Base-by-base conservation (phyloP, 2,797 vertebrate genomes). In the Amblyraja radiata region DNA sequence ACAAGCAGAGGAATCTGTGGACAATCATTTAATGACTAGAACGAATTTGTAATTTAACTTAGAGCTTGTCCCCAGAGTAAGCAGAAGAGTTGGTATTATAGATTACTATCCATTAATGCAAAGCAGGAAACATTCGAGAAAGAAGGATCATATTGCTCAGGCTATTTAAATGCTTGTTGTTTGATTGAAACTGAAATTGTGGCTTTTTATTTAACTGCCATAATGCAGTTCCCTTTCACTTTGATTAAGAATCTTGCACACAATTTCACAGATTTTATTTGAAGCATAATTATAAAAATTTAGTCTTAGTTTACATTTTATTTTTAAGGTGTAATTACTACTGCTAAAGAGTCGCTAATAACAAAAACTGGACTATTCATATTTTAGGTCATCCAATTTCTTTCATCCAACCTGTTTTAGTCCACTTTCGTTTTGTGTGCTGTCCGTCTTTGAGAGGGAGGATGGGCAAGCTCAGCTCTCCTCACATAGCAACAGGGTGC, bases 1-100 rank as follows among this genome's bases (percentile, higher is more conserved):
- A 74, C 90, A 76, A 74, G 39, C 90, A 73, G 71, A 76, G 36
- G 71, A 74, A 92, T 92, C 71, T 92, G 65, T 58, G 21, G 90
- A 54, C 90, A 74, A 73, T 92, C 71, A 74, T 74, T 68, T 54
- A 76, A 54, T 71, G 25, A 92, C 90, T 39, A 54, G 23, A 58
- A 25, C 23, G 21, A 25, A 46, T 92, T 92, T 46, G 10, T 76
- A 74, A 76, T 74, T 92, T 92, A 71, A 36, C 71, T 92, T 74
- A 76, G 73, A 76, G 65, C 25, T 11, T 92, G 39, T 76, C 90
- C 76, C 90, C 90, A 76, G 90, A 54, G 36, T 28, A 76, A 92
- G 71, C 46, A 92, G 36, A 74, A 74, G 74, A 28, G 90, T 73
- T 73, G 11, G 39, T 54, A 92, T 71, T 54, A 92, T 54, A 92